phyloP scores from a whole-genome alignment of 2,797 vertebrate species.

The Chloroceryle amazona region DNA sequence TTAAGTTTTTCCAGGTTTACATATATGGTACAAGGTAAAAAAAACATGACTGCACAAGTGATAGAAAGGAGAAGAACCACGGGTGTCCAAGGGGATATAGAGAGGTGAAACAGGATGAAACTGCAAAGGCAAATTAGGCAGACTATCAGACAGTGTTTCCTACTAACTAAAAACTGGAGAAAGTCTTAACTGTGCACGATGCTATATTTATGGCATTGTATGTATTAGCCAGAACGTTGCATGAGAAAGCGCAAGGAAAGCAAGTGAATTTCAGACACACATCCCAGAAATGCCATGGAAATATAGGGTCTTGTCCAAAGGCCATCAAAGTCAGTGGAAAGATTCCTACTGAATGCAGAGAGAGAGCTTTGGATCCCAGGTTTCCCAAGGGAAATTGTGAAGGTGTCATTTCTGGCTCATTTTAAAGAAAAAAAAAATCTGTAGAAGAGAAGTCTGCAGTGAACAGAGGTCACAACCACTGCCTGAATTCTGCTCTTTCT shows the following conservation, averaged over 20 bases:
- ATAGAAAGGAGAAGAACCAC: background rate
- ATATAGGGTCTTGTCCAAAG: slow-evolving; percentile 30
- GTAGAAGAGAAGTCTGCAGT: background rate
- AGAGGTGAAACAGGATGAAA: background rate
- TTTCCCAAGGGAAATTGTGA: background rate
- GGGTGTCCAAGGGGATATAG: background rate
- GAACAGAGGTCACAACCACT: background rate
- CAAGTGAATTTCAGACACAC: background rate
- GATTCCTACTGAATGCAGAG: slow-evolving; percentile 20
- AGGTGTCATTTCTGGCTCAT: slow-evolving; percentile 28
- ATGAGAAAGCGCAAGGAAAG: background rate
- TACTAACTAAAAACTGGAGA: background rate
- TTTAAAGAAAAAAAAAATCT: background rate
- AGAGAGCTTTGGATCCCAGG: slow-evolving; percentile 36
- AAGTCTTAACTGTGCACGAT: background rate
- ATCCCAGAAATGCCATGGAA: slow-evolving; percentile 48
- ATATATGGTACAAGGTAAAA: background rate
- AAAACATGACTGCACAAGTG: background rate
- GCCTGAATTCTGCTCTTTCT: background rate
- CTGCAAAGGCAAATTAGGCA: background rate
- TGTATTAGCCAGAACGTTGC: background rate
- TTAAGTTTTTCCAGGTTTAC: background rate
- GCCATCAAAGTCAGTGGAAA: slow-evolving; percentile 63
- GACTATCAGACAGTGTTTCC: slow-evolving; percentile 1
- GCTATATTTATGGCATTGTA: background rate